These are phyloP conservation scores for Procambarus virginalis DNA, from an alignment of 1,140 invertebrate genomes.

Conservation along the genomic window DNA sequence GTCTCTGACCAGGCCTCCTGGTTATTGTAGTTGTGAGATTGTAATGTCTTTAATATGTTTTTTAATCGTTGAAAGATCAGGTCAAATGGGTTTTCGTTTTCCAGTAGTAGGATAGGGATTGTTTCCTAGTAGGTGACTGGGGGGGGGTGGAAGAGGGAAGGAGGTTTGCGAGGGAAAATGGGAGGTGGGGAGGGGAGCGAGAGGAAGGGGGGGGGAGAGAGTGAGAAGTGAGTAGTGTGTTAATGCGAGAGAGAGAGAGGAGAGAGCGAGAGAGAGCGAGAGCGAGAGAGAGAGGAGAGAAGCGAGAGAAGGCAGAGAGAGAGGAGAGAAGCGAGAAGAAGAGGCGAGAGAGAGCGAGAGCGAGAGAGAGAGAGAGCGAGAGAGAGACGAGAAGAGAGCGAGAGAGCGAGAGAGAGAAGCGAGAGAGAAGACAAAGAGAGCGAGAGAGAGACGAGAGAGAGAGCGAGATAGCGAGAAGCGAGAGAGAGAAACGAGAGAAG, in stretches of 20 bases:
- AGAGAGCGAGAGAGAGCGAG: background rate
- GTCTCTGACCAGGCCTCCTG: too few relatives aligned
- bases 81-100: too few relatives aligned
- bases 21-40: too few relatives aligned
- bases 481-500: background rate
- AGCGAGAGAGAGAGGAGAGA: too few relatives aligned
- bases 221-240: background rate
- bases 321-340: too few relatives aligned
- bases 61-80: too few relatives aligned
- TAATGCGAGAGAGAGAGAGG: conserved; percentile 10
- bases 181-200: background rate
- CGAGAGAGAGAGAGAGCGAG: background rate
- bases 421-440: background rate
- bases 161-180: background rate
- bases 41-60: too few relatives aligned
- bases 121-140: too few relatives aligned
- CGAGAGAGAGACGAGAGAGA: too few relatives aligned
- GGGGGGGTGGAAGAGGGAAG: background rate
- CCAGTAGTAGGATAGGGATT: background rate
- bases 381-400: background rate
- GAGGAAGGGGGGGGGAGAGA: background rate
- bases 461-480: too few relatives aligned
- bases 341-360: background rate
- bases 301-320: background rate
- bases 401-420: too few relatives aligned